Percentiles rank a stretch among this genome's conserved stretches.
Conservation (phyloP, 2,113 vertebrate genomes). For the Mustela lutreola region DNA sequence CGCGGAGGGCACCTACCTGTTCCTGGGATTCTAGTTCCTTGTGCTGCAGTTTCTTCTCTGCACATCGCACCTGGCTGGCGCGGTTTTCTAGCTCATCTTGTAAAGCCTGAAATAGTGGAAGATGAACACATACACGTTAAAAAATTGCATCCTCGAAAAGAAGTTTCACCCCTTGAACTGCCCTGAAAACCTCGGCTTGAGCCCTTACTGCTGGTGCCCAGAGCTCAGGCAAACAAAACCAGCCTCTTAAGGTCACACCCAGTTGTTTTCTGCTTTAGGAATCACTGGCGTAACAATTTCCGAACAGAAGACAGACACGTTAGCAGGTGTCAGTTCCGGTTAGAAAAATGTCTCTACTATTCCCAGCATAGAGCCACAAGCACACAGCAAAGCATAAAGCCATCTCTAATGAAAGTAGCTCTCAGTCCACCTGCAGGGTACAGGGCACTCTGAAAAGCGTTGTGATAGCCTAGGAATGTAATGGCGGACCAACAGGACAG, state of each 20-base stretch:
- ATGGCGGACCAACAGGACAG: not conserved
- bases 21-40: conserved; percentile 92
- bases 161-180: not conserved
- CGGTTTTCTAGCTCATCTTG: conserved; percentile 91
- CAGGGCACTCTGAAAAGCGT: not conserved
- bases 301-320: conserved; percentile 3
- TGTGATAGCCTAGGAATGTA: not conserved
- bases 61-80: conserved; percentile 84
- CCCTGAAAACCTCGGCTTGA: not conserved
- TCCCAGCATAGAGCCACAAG: not conserved
- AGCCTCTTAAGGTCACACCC: not conserved
- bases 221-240: not conserved
- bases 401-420: not conserved
- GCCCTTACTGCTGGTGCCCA: not conserved
- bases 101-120: conserved; percentile 88
- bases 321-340: conserved; percentile 11
- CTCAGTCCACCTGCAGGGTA: not conserved
- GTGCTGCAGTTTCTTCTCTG: conserved; percentile 91
- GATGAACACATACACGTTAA: conserved; percentile 39
- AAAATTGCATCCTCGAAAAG: not conserved
- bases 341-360: conserved; percentile 21
- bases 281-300: not conserved
- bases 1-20: conserved; percentile 89
- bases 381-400: not conserved
- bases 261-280: not conserved